Conservation (phyloP, 2,113 vertebrate species). For the Opisthocomus hoazin region DNA sequence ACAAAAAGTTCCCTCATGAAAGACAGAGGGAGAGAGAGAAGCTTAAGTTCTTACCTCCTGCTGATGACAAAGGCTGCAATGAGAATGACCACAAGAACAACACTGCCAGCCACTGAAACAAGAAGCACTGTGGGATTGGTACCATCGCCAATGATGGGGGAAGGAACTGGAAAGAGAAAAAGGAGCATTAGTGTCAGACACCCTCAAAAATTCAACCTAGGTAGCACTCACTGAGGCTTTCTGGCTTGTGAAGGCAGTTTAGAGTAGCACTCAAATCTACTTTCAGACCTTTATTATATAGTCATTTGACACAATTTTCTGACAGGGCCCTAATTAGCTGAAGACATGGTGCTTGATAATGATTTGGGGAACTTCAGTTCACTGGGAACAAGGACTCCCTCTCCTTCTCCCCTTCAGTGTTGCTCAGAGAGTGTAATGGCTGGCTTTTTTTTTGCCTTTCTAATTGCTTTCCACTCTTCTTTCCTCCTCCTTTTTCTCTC, state of each 20-base stretch:
- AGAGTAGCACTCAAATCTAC: background rate
- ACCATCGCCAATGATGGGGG: conserved; percentile 91
- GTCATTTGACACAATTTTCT: conserved; percentile 27
- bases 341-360: conserved; percentile 16
- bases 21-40: conserved; percentile 13
- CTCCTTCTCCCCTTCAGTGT: background rate
- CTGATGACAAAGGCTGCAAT: conserved; percentile 95
- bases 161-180: conserved; percentile 81
- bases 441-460: background rate
- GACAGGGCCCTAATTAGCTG: conserved; percentile 37
- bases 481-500: conserved; percentile 11
- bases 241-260: background rate
- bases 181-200: background rate
- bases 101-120: conserved; percentile 91
- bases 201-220: background rate
- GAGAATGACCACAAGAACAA: conserved; percentile 94
- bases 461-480: conserved; percentile 19
- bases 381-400: background rate
- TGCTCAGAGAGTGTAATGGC: background rate
- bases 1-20: conserved; percentile 68
- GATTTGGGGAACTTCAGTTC: background rate
- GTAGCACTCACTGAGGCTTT: background rate
- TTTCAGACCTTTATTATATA: background rate
- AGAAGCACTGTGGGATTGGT: conserved; percentile 92
- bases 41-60: conserved; percentile 85